Conservation (phyloP, 2,888 invertebrate genomes). For the Drosophila affinis region DNA sequence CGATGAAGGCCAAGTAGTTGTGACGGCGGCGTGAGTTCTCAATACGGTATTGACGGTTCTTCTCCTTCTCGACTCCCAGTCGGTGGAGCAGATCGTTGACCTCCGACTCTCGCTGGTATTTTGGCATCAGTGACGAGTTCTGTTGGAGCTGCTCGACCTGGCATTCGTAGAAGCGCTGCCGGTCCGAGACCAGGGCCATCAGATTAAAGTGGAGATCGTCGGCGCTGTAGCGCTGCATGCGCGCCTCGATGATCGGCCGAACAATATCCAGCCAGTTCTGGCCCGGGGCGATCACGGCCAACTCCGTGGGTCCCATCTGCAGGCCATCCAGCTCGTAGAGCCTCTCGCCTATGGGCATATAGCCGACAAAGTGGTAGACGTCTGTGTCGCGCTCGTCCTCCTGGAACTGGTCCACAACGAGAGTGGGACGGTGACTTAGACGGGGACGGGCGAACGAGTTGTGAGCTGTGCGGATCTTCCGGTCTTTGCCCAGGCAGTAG, state of each 20-base stretch:
- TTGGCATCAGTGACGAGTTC: slow-evolving; percentile 86
- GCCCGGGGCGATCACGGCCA: slow-evolving; percentile 91
- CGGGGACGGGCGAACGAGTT: slow-evolving; percentile 96
- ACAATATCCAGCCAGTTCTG: slow-evolving; percentile 96
- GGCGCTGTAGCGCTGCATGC: slow-evolving; percentile 96
- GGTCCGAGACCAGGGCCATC: slow-evolving; percentile 98
- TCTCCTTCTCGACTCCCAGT: slow-evolving; percentile 93
- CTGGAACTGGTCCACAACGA: slow-evolving; percentile 93
- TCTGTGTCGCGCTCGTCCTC: slow-evolving; percentile 89
- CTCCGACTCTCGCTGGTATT: slow-evolving; percentile 88
- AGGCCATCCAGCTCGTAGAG: slow-evolving; percentile 98
- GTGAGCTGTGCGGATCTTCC: slow-evolving; percentile 95
- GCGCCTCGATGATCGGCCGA: slow-evolving; percentile 94
- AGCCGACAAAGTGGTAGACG: slow-evolving; percentile 98
- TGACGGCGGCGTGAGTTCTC: slow-evolving; percentile 97
- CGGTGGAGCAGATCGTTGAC: slow-evolving; percentile 87
- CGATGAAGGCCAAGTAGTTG: slow-evolving; percentile 98
- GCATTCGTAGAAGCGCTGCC: slow-evolving; percentile 92
- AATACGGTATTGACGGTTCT: slow-evolving; percentile 89
- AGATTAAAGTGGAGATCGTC: slow-evolving; percentile 99
- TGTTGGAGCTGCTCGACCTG: slow-evolving; percentile 88
- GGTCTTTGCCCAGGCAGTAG: slow-evolving; percentile 95
- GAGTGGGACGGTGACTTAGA: slow-evolving; percentile 83
- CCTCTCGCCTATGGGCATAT: slow-evolving; percentile 95
- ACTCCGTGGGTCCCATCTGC: slow-evolving; percentile 96